Base-by-base conservation (phyloP, 1,140 invertebrate species). In the Parapsyche elsis region DNA sequence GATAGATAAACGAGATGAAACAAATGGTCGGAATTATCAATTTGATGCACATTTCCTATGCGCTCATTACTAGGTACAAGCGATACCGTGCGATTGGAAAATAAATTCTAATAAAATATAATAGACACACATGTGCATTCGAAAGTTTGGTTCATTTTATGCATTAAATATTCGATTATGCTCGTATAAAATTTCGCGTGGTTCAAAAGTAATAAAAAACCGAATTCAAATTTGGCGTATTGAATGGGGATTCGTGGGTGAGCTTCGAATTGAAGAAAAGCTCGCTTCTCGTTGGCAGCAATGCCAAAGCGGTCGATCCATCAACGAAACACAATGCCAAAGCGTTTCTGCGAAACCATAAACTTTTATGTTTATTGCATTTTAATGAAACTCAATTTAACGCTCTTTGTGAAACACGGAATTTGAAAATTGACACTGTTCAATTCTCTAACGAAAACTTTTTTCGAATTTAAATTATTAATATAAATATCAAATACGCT, bases 371-470 rank as follows among this genome's bases (percentile, higher is more conserved):
- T 80, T 80, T 76, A 80, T 80, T 46, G 79, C 71, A 16, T 75
- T 80, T 75, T 80, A 80, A 80, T 80, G 71, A 80, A 80, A 80
- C 77, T 49, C 79, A 80, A 80, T 80, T 80, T 80, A 57, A 80
- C 79, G 79, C 79, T 21, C 24, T 19, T 26, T 26, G 30, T 61
- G 71, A 45, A 21, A 59, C 57, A 21, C 46, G 10, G 64, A 67
- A 67, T 67, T 26, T 24, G 21, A 26, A 67, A 67, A 53, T 53
- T 53, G 49, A 53, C 49, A 53, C 49, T 16, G 49, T 38, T 38
- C 30, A 38, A 38, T 38, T 38, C 30, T 38, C 30, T 7, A 38
- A 1, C 30, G 30, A 38, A 38, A 38, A 7, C 30, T 38, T 7
- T 4, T 38, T 38, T n/a, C n/a, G n/a, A n/a, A n/a, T n/a, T n/a